A percentile compares a stretch with the other conserved stretches of the same genome.
Evolutionary conservation across 2,797 vertebrate genomes (phyloP).

Genomic region (Xenentodon cancila): DNA sequence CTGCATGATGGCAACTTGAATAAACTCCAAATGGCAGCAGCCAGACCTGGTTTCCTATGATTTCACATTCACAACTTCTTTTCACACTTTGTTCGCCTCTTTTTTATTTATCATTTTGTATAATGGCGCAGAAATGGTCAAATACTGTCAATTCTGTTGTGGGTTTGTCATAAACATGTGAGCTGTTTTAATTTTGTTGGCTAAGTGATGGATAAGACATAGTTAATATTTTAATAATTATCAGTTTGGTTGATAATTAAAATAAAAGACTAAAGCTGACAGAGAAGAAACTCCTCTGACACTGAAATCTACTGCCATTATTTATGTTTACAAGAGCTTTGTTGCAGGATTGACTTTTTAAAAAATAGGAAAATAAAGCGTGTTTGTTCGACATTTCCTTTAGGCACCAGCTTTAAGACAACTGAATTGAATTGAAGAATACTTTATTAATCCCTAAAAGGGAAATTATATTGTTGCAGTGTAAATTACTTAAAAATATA

Average conservation of each 20-base stretch:
- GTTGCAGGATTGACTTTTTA: not conserved
- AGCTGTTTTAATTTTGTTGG: too few relatives aligned
- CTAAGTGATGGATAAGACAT: too few relatives aligned
- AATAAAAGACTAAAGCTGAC: too few relatives aligned
- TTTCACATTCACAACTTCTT: not conserved
- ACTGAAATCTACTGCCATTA: too few relatives aligned
- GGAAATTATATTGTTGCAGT: too few relatives aligned
- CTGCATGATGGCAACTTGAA: conserved; percentile 33
- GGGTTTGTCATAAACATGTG: too few relatives aligned
- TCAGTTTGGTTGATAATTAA: too few relatives aligned
- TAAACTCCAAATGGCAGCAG: conserved; percentile 64
- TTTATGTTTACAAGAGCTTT: not conserved
- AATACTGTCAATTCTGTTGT: too few relatives aligned
- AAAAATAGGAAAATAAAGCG: too few relatives aligned
- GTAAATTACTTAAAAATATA: too few relatives aligned
- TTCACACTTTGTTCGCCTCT: not conserved
- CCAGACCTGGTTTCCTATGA: conserved; percentile 13
- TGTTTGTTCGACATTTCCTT: not conserved
- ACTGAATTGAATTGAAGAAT: not conserved
- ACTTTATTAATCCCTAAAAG: not conserved
- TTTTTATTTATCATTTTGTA: not conserved
- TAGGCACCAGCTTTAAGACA: not conserved
- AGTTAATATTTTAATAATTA: too few relatives aligned
- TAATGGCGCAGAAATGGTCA: not conserved
- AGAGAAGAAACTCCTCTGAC: too few relatives aligned